Evolutionary conservation across 2,797 vertebrate species (phyloP).

Genomic region (Hafferia zeledoni): DNA sequence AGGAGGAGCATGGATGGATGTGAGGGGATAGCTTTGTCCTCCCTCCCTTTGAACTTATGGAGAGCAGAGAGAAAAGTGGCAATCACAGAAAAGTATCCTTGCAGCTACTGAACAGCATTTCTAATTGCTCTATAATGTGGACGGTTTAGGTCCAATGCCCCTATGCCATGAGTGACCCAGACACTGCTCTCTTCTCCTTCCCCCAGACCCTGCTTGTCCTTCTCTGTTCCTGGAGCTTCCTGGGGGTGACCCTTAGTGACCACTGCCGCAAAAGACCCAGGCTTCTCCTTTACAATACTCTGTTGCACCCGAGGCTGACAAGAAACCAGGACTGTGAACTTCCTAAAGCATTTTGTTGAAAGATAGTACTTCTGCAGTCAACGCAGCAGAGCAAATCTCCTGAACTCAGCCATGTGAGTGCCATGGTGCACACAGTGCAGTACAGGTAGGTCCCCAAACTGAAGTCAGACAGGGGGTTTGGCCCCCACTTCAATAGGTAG

Average conservation of each 20-base stretch:
- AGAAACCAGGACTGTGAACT: not conserved
- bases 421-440: too few species aligned
- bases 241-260: not conserved
- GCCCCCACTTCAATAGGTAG: not conserved
- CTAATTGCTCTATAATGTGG: not conserved
- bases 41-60: not conserved
- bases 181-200: not conserved
- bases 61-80: not conserved
- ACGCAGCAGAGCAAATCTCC: not conserved
- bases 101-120: not conserved
- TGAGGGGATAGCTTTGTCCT: not conserved
- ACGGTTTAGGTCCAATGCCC: accelerated
- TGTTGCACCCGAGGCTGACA: not conserved
- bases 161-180: not conserved
- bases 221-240: not conserved
- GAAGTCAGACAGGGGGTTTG: not conserved
- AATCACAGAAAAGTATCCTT: not conserved
- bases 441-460: not conserved
- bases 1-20: not conserved
- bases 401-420: accelerated
- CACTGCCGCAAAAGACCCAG: accelerated
- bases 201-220: not conserved
- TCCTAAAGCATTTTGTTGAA: not conserved
- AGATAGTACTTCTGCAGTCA: not conserved
- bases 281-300: not conserved